These are phyloP conservation scores for Chelonia mydas DNA, from an alignment of 2,797 vertebrate species.

Conservation along the genomic window DNA sequence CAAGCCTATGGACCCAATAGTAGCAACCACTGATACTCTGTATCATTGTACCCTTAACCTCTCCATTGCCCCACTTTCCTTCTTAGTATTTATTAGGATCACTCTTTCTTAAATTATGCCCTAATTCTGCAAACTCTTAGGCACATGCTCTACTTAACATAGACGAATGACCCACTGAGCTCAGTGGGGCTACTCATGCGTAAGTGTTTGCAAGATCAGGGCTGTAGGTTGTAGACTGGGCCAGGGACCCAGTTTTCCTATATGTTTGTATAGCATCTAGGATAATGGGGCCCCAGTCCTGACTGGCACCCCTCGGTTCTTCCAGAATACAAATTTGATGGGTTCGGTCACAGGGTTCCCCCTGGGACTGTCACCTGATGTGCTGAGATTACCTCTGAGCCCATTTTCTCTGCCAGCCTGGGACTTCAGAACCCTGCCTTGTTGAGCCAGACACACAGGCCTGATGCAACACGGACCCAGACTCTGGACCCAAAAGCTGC, in stretches of 20 bases:
- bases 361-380: no score
- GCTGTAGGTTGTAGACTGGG: background rate
- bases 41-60: background rate
- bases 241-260: background rate
- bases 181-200: background rate
- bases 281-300: background rate
- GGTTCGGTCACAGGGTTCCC: no score
- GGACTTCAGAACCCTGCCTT: no score
- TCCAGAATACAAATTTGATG: no score
- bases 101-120: accelerated
- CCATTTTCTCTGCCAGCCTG: no score
- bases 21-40: background rate
- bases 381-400: no score
- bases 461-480: no score
- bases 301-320: background rate
- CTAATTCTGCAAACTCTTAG: background rate
- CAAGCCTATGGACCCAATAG: background rate
- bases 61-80: accelerated
- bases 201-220: background rate
- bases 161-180: background rate
- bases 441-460: no score
- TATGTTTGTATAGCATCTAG: background rate
- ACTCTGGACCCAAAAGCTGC: no score
- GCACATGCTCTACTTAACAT: background rate
- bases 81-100: accelerated